phyloP scores from a whole-genome alignment of 2,888 invertebrate species.

The Phragmatobia fuliginosa region DNA sequence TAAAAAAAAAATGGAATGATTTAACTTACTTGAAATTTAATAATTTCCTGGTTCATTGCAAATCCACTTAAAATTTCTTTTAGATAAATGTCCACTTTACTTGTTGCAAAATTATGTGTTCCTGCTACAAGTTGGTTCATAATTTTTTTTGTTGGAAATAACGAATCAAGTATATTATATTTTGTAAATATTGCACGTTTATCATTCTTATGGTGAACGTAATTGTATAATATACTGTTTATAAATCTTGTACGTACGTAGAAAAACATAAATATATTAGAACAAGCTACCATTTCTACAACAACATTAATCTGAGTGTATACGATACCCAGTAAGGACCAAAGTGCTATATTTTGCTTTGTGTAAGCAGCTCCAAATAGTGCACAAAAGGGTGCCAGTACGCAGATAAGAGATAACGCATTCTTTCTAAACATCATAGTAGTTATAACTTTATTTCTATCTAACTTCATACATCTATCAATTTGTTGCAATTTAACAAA shows the following conservation, averaged over 20 bases:
- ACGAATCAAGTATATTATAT: slow-evolving; percentile 19
- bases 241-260: slow-evolving; percentile 60
- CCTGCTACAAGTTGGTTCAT: slow-evolving; percentile 56
- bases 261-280: slow-evolving; percentile 62
- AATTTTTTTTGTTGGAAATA: slow-evolving; percentile 40
- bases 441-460: slow-evolving; percentile 55
- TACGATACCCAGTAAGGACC: slow-evolving; percentile 36
- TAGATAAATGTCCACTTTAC: slow-evolving; percentile 58
- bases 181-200: slow-evolving; percentile 18
- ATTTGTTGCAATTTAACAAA: slow-evolving; percentile 67
- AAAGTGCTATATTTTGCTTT: slow-evolving; percentile 29
- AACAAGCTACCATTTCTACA: slow-evolving; percentile 60
- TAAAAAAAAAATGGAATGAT: neutral
- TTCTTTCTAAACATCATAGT: slow-evolving; percentile 46
- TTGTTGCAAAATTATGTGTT: slow-evolving; percentile 56
- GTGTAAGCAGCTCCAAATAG: slow-evolving; percentile 30
- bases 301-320: slow-evolving; percentile 54
- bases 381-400: slow-evolving; percentile 31
- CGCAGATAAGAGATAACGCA: slow-evolving; percentile 33
- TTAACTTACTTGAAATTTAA: slow-evolving; percentile 59
- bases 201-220: slow-evolving; percentile 47
- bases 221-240: slow-evolving; percentile 65
- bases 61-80: slow-evolving; percentile 59
- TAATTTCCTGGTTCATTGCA: slow-evolving; percentile 52
- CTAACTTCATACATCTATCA: slow-evolving; percentile 65